Percentiles rank a stretch among this genome's conserved stretches.
phyloP scores from a whole-genome alignment of 2,797 vertebrate species.

The Liparis tanakae region DNA sequence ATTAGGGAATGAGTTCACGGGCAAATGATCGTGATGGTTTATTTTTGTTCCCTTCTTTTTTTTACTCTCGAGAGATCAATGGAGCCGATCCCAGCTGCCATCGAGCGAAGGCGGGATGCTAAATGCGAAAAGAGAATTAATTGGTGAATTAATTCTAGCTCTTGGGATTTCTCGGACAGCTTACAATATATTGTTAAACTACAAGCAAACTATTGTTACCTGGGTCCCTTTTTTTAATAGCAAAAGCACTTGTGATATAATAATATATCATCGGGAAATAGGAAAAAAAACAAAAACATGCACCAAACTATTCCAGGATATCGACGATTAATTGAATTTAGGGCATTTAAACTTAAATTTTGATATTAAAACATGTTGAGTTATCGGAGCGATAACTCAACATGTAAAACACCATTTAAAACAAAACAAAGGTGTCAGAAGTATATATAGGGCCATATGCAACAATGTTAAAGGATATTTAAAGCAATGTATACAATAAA shows the following conservation, averaged over 20 bases:
- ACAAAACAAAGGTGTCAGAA: not conserved
- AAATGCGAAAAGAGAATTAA: not conserved
- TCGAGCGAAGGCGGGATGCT: not conserved
- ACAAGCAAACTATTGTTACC: no score
- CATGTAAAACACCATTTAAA: not conserved
- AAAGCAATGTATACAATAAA: not conserved
- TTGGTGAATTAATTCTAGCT: not conserved
- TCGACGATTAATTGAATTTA: no score
- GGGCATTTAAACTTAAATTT: no score
- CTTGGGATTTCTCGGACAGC: not conserved
- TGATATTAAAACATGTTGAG: no score
- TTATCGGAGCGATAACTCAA: no score
- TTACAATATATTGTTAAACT: not conserved
- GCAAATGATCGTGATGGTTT: conserved; percentile 3
- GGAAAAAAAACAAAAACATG: no score
- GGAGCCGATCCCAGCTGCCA: not conserved
- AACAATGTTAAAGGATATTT: not conserved
- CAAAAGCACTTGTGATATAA: no score
- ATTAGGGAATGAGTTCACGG: conserved; percentile 18
- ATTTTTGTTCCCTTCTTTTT: not conserved
- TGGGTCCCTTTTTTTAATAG: no score
- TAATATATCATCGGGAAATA: no score
- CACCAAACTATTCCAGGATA: no score
- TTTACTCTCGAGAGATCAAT: not conserved
- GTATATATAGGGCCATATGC: not conserved